Conservation (phyloP, 2,888 invertebrate genomes). For the Digitonthophagus gazella region DNA sequence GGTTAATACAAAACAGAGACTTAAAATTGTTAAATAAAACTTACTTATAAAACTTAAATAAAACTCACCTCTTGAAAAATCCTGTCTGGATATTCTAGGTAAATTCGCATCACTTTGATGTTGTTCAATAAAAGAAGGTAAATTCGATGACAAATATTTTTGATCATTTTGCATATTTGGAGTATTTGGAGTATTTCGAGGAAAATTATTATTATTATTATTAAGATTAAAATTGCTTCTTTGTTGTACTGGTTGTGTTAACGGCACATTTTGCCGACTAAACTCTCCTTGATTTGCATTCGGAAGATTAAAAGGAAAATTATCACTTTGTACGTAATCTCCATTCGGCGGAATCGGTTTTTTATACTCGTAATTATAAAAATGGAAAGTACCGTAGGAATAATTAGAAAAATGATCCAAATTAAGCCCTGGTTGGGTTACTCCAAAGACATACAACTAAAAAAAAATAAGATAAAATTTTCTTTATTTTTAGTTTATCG, state of each 20-base stretch:
- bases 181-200: not conserved
- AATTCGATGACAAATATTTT: not conserved
- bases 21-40: no score
- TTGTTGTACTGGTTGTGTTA: no score
- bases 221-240: not conserved
- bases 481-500: no score
- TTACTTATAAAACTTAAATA: no score
- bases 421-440: not conserved
- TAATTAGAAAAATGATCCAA: not conserved
- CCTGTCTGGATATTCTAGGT: not conserved
- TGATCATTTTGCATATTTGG: not conserved
- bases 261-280: no score
- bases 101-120: not conserved
- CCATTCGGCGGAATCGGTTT: not conserved
- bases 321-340: no score
- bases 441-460: not conserved
- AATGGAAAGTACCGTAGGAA: not conserved
- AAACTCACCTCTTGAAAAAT: not conserved
- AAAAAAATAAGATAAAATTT: not conserved
- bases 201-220: not conserved
- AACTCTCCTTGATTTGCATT: not conserved
- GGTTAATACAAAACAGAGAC: no score
- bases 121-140: not conserved
- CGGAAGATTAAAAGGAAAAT: not conserved
- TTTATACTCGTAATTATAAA: not conserved